Evolutionary conservation across 2,888 invertebrate genomes (phyloP).

Genomic region (Mantis religiosa): DNA sequence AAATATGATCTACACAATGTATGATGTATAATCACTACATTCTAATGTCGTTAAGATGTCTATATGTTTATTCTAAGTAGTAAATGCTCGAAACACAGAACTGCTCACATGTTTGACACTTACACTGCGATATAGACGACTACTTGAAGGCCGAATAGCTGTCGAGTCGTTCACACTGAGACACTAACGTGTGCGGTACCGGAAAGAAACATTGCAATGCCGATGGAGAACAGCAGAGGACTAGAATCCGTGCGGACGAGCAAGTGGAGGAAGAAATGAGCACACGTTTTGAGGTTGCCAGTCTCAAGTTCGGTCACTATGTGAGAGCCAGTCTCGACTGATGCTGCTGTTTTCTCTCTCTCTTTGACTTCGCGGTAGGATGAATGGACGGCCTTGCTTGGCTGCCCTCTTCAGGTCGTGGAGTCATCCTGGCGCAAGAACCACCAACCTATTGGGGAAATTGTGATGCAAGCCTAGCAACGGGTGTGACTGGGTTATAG

Average conservation of each 20-base stretch:
- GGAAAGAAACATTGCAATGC: not conserved
- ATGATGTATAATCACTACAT: not conserved
- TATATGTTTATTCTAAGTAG: no score
- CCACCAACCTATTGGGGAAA: not conserved
- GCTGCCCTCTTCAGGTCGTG: not conserved
- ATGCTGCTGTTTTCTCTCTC: not conserved
- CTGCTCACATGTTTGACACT: not conserved
- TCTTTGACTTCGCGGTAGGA: not conserved
- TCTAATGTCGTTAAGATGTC: not conserved
- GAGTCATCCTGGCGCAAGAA: not conserved
- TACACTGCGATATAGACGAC: not conserved
- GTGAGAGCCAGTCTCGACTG: not conserved
- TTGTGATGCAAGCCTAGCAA: not conserved
- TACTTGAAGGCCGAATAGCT: not conserved
- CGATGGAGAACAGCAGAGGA: not conserved
- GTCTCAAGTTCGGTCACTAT: not conserved
- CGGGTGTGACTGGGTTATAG: not conserved
- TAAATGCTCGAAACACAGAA: not conserved
- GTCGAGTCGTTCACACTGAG: not conserved
- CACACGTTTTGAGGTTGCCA: slow-evolving; percentile 25
- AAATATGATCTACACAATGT: not conserved
- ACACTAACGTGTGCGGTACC: not conserved
- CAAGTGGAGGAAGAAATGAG: not conserved
- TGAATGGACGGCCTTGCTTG: not conserved
- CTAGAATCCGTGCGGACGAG: not conserved